Percentiles rank a stretch among this genome's conserved stretches.
Evolutionary conservation across 2,113 vertebrate species (phyloP).

Genomic region (Rhombomys opimus): DNA sequence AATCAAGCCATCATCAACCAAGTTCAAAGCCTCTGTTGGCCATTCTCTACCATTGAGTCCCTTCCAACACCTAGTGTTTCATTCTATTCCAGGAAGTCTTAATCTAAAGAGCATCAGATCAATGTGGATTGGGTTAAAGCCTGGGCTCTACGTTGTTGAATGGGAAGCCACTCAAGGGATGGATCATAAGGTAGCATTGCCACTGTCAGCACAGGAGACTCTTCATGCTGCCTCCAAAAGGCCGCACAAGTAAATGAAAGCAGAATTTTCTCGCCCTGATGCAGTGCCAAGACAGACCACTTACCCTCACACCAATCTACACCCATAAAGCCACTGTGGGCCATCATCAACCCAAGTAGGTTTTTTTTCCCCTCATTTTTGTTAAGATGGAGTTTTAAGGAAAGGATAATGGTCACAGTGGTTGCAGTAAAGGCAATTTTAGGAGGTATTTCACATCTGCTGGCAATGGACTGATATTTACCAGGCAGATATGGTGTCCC

Average conservation of each 20-base stretch:
- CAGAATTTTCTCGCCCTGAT: not conserved
- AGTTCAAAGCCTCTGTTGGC: constrained; percentile 15
- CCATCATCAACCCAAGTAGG: not conserved
- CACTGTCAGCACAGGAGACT: not conserved
- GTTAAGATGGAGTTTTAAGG: not conserved
- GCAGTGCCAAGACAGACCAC: not conserved
- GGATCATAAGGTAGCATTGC: not conserved
- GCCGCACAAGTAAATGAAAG: not conserved
- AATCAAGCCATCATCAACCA: constrained; percentile 47
- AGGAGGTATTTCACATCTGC: not conserved
- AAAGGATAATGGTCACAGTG: not conserved
- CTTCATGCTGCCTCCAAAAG: not conserved
- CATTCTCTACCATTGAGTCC: not conserved
- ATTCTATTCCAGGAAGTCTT: constrained; percentile 18
- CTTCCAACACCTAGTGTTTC: not conserved
- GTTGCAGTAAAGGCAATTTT: constrained; percentile 10
- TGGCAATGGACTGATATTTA: not conserved
- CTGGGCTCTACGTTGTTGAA: not conserved
- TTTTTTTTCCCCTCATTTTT: not conserved
- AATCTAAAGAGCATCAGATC: constrained; percentile 30
- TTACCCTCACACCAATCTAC: not conserved
- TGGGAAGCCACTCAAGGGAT: not conserved
- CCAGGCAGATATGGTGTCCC: not conserved
- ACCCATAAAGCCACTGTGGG: not conserved
- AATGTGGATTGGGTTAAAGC: not conserved